A percentile compares a stretch with the other conserved stretches of the same genome.
Conservation (phyloP, 2,888 invertebrate species). For the Cyaniris semiargus region DNA sequence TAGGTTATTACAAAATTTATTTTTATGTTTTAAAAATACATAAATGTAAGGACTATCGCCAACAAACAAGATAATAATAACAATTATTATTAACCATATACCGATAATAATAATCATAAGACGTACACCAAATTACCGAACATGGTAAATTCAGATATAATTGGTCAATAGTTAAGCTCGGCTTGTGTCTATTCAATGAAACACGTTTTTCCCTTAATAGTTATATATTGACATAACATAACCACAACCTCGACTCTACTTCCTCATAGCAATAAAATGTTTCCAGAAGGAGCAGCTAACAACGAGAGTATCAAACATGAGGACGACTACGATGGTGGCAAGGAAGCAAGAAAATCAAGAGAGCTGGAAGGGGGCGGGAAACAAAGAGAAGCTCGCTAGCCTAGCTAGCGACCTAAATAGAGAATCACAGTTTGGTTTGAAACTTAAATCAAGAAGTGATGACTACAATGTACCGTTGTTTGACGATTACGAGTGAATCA, state of each 20-base stretch:
- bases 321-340: conserved; percentile 52
- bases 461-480: conserved; percentile 67
- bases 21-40: neutral
- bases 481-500: conserved; percentile 58
- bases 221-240: neutral
- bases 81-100: no score
- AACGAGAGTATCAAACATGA: conserved; percentile 57
- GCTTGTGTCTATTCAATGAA: neutral
- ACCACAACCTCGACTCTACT: neutral
- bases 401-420: conserved; percentile 57
- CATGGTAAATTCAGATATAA: neutral
- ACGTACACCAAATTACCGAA: no score
- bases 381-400: conserved; percentile 49
- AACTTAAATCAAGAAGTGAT: conserved; percentile 64
- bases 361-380: conserved; percentile 56
- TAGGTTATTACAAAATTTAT: neutral
- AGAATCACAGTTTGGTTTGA: conserved; percentile 65
- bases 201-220: neutral
- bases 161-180: neutral
- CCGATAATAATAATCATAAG: no score
- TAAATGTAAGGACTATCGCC: no score
- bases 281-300: conserved; percentile 65
- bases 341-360: conserved; percentile 54
- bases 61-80: no score
- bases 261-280: conserved; percentile 18